Percentiles rank a stretch among this genome's conserved stretches.
Evolutionary conservation across 2,113 vertebrate genomes (phyloP).

Genomic region (Stegostoma tigrinum): DNA sequence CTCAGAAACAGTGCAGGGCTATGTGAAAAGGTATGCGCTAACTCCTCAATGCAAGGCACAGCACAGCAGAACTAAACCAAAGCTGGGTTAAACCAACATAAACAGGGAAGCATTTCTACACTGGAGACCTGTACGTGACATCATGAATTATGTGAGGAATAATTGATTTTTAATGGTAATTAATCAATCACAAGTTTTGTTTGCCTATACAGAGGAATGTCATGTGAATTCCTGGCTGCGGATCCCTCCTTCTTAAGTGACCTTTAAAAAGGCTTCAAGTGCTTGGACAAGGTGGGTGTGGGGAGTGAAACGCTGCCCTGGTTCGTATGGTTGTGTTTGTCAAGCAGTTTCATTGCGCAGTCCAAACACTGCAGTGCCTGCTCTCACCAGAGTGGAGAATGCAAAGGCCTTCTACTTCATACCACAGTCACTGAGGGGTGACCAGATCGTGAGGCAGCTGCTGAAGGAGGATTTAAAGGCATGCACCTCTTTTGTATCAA

Average conservation of each 20-base stretch:
- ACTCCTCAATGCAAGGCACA: not conserved
- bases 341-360: not conserved
- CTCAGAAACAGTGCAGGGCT: not conserved
- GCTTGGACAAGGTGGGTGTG: not conserved
- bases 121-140: not conserved
- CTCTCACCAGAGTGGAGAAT: not conserved
- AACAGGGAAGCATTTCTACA: not conserved
- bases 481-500: not conserved
- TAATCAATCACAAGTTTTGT: slow-evolving; percentile 21
- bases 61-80: not conserved
- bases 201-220: slow-evolving; percentile 9
- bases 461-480: slow-evolving; percentile 1
- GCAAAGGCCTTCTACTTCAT: not conserved
- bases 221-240: slow-evolving; percentile 20
- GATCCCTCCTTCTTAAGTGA: not conserved
- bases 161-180: slow-evolving; percentile 30
- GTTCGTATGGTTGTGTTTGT: not conserved
- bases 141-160: slow-evolving; percentile 3
- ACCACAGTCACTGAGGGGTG: slow-evolving; percentile 25
- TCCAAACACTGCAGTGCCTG: not conserved
- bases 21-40: not conserved
- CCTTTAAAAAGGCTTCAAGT: slow-evolving; percentile 11
- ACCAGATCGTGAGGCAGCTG: slow-evolving; percentile 14
- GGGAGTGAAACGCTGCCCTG: not conserved
- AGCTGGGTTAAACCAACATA: not conserved